These are phyloP conservation scores for Orycteropus afer DNA, from an alignment of 2,113 vertebrate species.

Conservation along the genomic window DNA sequence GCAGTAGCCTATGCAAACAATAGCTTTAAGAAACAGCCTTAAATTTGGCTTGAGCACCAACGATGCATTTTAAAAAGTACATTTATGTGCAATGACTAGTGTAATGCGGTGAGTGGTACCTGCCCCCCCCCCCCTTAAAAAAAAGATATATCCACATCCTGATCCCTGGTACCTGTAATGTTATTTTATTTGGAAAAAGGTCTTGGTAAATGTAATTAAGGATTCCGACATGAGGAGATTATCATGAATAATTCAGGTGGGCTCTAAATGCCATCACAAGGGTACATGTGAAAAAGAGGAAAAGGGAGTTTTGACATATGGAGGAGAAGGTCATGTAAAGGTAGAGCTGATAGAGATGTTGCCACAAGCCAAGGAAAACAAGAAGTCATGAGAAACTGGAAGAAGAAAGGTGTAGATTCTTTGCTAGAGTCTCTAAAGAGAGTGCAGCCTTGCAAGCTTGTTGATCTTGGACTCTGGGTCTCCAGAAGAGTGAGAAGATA, in stretches of 20 bases:
- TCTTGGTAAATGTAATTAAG: constrained; percentile 3
- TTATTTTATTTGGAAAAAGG: constrained; percentile 32
- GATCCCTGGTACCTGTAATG: constrained; percentile 12
- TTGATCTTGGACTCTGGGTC: background rate
- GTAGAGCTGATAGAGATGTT: background rate
- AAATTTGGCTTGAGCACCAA: constrained; percentile 73
- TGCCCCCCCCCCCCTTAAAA: background rate
- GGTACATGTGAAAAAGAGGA: background rate
- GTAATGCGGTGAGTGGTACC: constrained; percentile 10
- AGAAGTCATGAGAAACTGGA: background rate
- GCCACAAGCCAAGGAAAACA: background rate
- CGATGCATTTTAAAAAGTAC: constrained; percentile 55
- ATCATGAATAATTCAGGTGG: background rate
- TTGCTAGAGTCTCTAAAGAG: background rate
- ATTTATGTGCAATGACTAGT: constrained; percentile 51
- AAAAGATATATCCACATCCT: background rate
- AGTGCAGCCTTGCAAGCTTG: background rate
- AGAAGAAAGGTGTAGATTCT: background rate
- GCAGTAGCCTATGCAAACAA: constrained; percentile 33
- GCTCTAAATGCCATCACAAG: background rate
- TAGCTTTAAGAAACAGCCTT: constrained; percentile 56
- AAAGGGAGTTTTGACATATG: constrained; percentile 55
- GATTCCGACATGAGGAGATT: background rate
- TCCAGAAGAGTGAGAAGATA: constrained; percentile 17
- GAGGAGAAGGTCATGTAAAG: background rate